These are phyloP conservation scores for Cephus rjabovi DNA, from an alignment of 2,888 invertebrate species.

Conservation along the genomic window DNA sequence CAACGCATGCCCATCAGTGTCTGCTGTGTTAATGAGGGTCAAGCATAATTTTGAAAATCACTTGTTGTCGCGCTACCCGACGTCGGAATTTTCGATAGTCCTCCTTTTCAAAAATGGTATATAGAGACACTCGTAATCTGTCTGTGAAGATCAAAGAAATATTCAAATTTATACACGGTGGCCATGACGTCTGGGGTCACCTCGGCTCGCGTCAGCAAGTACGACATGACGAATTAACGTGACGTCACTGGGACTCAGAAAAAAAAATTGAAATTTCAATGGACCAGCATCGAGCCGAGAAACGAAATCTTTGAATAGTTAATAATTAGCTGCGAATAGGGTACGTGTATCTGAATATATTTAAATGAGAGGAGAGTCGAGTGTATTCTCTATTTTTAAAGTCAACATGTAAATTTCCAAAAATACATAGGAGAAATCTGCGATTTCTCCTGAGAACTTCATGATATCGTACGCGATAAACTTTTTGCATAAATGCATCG, in stretches of 20 bases:
- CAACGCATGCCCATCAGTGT: neutral
- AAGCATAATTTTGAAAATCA: neutral
- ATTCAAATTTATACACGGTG: neutral
- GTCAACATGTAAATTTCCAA: neutral
- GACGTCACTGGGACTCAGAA: neutral
- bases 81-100: neutral
- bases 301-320: neutral
- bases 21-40: neutral
- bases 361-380: neutral
- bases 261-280: neutral
- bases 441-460: neutral
- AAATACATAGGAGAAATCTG: neutral
- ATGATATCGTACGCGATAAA: constrained; percentile 1
- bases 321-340: neutral
- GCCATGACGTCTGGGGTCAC: neutral
- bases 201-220: neutral
- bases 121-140: neutral
- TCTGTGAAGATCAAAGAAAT: neutral
- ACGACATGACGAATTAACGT: neutral
- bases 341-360: neutral
- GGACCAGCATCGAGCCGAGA: neutral
- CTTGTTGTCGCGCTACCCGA: neutral
- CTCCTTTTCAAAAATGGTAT: neutral
- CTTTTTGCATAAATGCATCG: neutral
- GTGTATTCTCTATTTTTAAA: neutral